Evolutionary conservation across 2,797 vertebrate species (phyloP), one percentile per base, ranked within the genome.

Genomic region (Scyliorhinus canicula): DNA sequence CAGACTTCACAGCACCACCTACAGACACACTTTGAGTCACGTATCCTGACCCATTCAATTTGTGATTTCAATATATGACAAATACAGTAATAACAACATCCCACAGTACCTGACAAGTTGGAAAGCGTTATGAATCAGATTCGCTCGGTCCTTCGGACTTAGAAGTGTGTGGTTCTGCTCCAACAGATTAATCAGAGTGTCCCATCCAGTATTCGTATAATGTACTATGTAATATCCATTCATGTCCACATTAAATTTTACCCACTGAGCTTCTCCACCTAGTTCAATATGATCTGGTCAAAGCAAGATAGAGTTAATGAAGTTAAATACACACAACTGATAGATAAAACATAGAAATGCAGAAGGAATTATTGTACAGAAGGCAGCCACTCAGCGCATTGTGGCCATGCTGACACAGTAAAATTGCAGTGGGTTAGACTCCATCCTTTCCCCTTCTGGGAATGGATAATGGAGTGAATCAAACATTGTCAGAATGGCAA

Each of bases 211-310:
- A 2, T 97, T 97, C 95, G 97, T 97, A 40, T 98, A 98, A 95
- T 98, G 97, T 95, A 98, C 97, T 52, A 98, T 96, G 94, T 98
- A 98, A 96, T 98, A 98, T 55, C 97, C 98, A n/a, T 97, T 98
- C 97, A 98, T 98, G 95, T 98, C 97, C 40, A 96, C 96, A 65
- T 97, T 98, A 95, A 98, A 97, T 97, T 98, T 98, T 95, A 98
- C 97, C 97, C 98, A 98, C 77, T 95, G 95, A 55, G 96, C 96
- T 0, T 97, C 97, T 95, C 97, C 96, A 74, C 96, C 96, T 40
- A 98, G 95, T 95, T 97, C 84, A 95, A 98, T 95, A 19, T 95
- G 97, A 95, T 97, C 97, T 98, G 95, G 95, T 96, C 84, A 65
- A 95, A 52, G 0, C 28, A 93, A 47, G 50, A 69, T 35, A 50